phyloP scores from a whole-genome alignment of 2,113 vertebrate species.

The Ariopsis seemanni region DNA sequence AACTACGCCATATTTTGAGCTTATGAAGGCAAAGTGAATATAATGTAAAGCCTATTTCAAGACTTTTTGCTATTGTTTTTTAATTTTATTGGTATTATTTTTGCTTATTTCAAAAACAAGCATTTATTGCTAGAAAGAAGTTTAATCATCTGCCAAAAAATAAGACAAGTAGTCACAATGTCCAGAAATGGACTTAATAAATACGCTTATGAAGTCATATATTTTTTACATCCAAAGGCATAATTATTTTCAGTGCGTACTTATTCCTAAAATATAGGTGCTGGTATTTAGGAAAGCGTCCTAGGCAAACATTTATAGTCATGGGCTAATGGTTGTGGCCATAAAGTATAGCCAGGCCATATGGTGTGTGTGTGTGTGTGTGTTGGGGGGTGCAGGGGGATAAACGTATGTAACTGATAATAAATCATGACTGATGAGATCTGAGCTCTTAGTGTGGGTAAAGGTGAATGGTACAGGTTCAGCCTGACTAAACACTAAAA shows the following conservation, averaged over 20 bases:
- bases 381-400: not conserved
- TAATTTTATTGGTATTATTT: not conserved
- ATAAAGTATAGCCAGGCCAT: conserved; percentile 2
- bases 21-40: not conserved
- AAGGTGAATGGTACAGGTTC: conserved; percentile 28
- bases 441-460: not conserved
- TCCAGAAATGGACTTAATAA: not conserved
- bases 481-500: not conserved
- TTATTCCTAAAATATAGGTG: not conserved
- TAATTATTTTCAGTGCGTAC: not conserved
- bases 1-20: not conserved
- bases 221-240: not conserved
- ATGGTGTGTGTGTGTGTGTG: not conserved
- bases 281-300: not conserved
- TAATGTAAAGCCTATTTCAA: not conserved
- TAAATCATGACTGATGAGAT: conserved; percentile 34
- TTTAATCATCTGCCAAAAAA: not conserved
- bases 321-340: not conserved
- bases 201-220: too few species aligned
- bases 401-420: not conserved
- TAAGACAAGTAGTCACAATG: not conserved
- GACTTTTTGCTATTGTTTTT: not conserved
- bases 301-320: not conserved
- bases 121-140: not conserved
- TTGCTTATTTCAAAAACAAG: not conserved